These are phyloP conservation scores for Chauna torquata DNA, from an alignment of 2,113 vertebrate species.

Conservation along the genomic window DNA sequence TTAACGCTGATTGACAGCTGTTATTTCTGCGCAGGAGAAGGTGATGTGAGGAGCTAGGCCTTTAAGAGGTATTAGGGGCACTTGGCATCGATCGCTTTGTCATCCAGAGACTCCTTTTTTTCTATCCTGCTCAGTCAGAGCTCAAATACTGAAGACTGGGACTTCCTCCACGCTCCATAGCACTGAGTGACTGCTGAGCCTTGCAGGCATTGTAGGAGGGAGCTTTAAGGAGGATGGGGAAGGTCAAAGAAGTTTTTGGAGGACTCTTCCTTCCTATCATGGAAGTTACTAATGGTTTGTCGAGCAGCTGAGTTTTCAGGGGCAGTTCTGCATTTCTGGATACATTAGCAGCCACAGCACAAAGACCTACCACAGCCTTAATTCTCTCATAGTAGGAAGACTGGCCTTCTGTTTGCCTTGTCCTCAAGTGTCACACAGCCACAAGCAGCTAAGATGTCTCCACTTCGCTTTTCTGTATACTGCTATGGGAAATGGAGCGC, in stretches of 20 bases:
- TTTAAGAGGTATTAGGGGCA: background rate
- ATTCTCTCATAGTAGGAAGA: background rate
- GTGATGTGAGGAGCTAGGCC: background rate
- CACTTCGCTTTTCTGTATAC: fast-evolving
- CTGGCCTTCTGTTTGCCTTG: background rate
- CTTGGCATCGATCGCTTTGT: background rate
- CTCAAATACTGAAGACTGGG: background rate
- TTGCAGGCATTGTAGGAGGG: fast-evolving
- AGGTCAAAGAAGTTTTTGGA: background rate
- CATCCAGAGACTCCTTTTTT: background rate
- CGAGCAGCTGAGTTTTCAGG: background rate
- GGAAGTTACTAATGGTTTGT: background rate
- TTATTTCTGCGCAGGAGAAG: background rate
- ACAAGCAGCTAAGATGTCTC: background rate
- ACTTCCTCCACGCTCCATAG: background rate
- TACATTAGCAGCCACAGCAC: background rate
- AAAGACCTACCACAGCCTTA: background rate
- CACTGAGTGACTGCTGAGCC: background rate
- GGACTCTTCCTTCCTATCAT: background rate
- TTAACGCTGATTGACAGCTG: background rate
- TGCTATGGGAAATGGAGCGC: background rate
- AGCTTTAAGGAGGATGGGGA: background rate
- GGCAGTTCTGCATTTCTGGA: background rate
- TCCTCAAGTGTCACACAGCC: background rate
- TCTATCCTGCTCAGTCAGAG: background rate